phyloP scores from a whole-genome alignment of 2,113 vertebrate genomes.

The Crotophaga sulcirostris region DNA sequence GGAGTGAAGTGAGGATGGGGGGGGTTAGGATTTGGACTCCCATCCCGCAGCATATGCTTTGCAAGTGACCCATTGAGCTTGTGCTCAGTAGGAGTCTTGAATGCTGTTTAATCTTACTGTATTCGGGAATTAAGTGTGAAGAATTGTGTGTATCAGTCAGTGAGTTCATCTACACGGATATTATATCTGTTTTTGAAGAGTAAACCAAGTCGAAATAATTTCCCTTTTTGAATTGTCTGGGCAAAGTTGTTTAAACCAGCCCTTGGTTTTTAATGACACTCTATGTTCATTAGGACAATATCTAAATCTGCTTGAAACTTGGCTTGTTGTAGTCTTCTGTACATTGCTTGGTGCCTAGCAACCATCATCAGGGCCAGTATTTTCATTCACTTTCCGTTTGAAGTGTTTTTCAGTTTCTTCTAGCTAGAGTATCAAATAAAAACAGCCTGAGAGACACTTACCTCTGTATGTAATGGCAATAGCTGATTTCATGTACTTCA shows the following conservation, averaged over 20 bases:
- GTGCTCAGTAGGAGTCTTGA: not conserved
- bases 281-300: conserved; percentile 30
- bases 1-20: not conserved
- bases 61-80: not conserved
- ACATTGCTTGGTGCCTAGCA: conserved; percentile 71
- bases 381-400: conserved; percentile 33
- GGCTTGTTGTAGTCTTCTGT: conserved; percentile 39
- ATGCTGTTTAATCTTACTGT: not conserved
- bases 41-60: not conserved
- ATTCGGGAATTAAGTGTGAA: not conserved
- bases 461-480: not conserved
- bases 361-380: conserved; percentile 44
- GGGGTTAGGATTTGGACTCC: not conserved
- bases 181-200: not conserved
- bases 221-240: not conserved
- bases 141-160: not conserved
- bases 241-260: not conserved
- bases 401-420: conserved; percentile 58
- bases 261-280: conserved; percentile 24
- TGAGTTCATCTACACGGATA: not conserved
- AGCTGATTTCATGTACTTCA: conserved; percentile 47
- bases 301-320: conserved; percentile 45
- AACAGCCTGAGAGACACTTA: conserved; percentile 29
- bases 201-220: not conserved
- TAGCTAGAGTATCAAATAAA: conserved; percentile 32